phyloP scores from a whole-genome alignment of 2,797 vertebrate genomes.

The Myiothlypis coronata region DNA sequence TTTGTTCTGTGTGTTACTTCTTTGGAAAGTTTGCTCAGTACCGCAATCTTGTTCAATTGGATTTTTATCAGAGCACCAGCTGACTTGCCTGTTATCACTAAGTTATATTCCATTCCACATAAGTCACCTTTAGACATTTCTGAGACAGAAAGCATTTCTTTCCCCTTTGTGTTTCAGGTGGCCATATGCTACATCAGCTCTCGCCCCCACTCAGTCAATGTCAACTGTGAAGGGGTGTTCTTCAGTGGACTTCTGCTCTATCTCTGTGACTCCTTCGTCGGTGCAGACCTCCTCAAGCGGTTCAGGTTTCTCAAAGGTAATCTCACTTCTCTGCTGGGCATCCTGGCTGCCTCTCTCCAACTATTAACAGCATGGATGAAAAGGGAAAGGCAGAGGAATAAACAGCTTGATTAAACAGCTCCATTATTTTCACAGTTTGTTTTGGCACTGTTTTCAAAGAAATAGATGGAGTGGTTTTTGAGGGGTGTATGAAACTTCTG shows the following conservation, averaged over 20 bases:
- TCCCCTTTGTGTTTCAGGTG: conserved; percentile 75
- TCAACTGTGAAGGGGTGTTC: conserved; percentile 85
- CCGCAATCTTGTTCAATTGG: neutral
- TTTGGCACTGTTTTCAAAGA: neutral
- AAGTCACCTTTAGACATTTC: neutral
- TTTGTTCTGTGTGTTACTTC: neutral
- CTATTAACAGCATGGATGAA: neutral
- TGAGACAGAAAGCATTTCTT: neutral
- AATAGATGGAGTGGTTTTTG: neutral
- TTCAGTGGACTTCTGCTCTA: conserved; percentile 97
- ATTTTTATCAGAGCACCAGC: neutral
- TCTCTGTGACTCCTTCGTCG: conserved; percentile 96
- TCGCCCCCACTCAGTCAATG: conserved; percentile 95
- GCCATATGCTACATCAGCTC: conserved; percentile 94
- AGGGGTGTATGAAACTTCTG: neutral
- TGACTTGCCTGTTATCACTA: neutral
- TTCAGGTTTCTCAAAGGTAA: conserved; percentile 96
- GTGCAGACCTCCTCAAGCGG: conserved; percentile 91
- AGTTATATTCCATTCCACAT: neutral
- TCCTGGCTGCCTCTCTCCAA: neutral
- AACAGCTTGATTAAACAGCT: neutral
- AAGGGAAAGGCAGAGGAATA: neutral
- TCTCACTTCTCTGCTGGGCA: neutral
- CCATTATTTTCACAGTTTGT: neutral
- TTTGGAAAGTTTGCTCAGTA: neutral